Evolutionary conservation across 2,113 vertebrate species (phyloP), one percentile per base, ranked within the genome.

Genomic region (Cynocephalus volans): DNA sequence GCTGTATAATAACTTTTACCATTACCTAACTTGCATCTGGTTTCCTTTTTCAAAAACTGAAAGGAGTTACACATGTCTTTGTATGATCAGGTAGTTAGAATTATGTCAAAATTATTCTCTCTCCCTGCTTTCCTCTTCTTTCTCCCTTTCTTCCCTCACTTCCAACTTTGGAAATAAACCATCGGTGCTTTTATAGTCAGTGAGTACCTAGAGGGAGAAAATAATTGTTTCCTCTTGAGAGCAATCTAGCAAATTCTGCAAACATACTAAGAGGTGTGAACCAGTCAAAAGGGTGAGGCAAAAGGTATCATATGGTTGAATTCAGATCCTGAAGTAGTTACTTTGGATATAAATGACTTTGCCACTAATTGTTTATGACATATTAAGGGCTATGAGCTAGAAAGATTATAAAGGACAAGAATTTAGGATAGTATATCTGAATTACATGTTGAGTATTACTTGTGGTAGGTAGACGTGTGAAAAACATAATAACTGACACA

Each of bases 41-140:
- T 85, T 86, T 93, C 95, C 65, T 77, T 93, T 95, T 84, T 79
- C 72, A 69, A 36, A 96, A 92, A 89, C 54, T 91, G 10, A 72
- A 88, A 80, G 31, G 48, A n/a, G 36, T 88, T 93, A 69, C 28
- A 54, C 5, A 58, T 50, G 28, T 54, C 23, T 95, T 93, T 72
- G 24, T 85, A 79, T 56, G n/a, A 88, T 33, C 65, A 85, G 45
- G 14, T 17, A 83, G 50, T 79, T 72, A 90, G 58, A 87, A 75
- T 75, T 45, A 60, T n/a, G 26, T 81, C 83, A 88, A 33, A 95
- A 89, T 21, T 69, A 24, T 67, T 21, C 41, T 70, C 8, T 81
- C 14, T 81, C 28, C 17, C 54, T 41, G 28, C 33, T 73, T 92
- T n/a, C 8, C 36, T 88, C 28, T 2, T 14, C 18, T 64, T 77